Evolutionary conservation across 2,113 vertebrate species (phyloP).

Genomic region (Oreocharis arfaki): DNA sequence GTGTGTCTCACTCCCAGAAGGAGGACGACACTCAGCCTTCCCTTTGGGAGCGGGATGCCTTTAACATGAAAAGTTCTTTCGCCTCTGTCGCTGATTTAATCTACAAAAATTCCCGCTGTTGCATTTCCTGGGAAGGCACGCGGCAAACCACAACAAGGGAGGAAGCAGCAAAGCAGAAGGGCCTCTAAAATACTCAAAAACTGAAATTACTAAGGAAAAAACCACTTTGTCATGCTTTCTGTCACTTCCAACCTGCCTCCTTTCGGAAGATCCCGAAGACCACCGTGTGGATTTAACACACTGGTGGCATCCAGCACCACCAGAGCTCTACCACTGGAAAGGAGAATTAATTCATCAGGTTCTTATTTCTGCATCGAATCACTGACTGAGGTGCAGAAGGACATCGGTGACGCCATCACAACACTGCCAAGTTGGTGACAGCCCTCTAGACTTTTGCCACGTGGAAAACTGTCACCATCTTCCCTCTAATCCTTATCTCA

Average conservation of each 20-base stretch:
- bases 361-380: background rate
- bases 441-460: background rate
- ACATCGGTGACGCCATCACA: background rate
- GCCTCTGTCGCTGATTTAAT: background rate
- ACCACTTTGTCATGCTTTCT: background rate
- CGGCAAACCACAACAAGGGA: background rate
- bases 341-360: background rate
- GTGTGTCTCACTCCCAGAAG: background rate
- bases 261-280: background rate
- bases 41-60: background rate
- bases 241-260: background rate
- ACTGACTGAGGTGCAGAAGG: background rate
- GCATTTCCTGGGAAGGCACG: background rate
- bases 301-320: background rate
- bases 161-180: background rate
- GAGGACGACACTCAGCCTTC: background rate
- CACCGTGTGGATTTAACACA: background rate
- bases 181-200: background rate
- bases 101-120: background rate
- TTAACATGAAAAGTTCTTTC: background rate
- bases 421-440: rapidly evolving
- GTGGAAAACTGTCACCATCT: background rate
- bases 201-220: background rate
- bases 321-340: background rate
- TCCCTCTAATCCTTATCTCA: background rate